These are phyloP conservation scores for Serrognathus titanus DNA, from an alignment of 2,888 invertebrate species.

Conservation along the genomic window DNA sequence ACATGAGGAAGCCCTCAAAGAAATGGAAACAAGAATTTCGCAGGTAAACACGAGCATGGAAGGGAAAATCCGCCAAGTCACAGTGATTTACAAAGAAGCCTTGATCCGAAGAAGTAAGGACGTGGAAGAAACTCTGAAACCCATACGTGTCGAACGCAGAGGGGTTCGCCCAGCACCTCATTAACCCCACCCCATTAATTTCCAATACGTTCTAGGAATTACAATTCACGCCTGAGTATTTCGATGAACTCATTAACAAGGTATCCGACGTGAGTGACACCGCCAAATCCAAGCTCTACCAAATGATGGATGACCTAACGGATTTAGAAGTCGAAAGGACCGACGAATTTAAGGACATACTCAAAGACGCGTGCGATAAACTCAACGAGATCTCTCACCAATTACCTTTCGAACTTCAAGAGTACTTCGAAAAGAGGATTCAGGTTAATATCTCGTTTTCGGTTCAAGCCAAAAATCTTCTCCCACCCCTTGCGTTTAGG, in stretches of 20 bases:
- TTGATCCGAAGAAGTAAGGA: not conserved
- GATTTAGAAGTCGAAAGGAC: not conserved
- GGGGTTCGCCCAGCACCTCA: conserved; percentile 1
- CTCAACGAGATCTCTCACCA: conserved; percentile 32
- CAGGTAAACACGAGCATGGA: conserved; percentile 8
- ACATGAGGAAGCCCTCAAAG: conserved; percentile 7
- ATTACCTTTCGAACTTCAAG: conserved; percentile 37
- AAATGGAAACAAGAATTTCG: conserved; percentile 7
- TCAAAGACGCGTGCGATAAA: conserved; percentile 32
- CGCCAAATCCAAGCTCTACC: conserved; percentile 1
- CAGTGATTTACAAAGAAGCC: conserved; percentile 7
- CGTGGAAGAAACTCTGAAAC: conserved; percentile 4
- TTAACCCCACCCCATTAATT: not conserved
- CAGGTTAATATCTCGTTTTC: not conserved
- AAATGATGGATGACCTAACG: conserved; percentile 8
- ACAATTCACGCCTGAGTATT: conserved; percentile 1
- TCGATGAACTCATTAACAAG: conserved; percentile 2
- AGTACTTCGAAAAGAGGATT: conserved; percentile 39
- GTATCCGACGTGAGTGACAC: not conserved
- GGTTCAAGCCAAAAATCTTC: not conserved
- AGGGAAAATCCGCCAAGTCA: conserved; percentile 10
- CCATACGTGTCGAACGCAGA: conserved; percentile 1
- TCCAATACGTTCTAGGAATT: not conserved
- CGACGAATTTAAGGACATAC: conserved; percentile 7
- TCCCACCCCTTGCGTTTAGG: not conserved